Base-by-base conservation (phyloP, 2,888 invertebrate genomes). In the Hypolimnas misippus region DNA sequence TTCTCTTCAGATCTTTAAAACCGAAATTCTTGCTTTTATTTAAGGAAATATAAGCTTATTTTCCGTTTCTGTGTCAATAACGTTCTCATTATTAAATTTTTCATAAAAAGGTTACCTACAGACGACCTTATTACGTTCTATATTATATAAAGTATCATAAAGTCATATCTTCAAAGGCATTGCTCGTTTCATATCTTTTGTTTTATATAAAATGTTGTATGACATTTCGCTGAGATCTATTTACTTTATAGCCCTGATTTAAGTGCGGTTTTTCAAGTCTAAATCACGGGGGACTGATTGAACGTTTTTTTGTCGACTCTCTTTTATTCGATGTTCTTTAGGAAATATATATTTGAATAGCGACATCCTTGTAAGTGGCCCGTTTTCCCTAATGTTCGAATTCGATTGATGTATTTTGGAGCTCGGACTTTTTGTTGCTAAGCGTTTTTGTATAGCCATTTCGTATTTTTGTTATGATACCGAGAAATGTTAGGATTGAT, bases 181-280 rank as follows among this genome's bases (percentile, higher is more conserved):
- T 42, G 29, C 25, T n/a, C 21, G 10, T 57, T 12, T 44, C 25
- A 33, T 21, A 14, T 25, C 35, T 62, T 35, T 29, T 52, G 44
- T 44, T 46, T 50, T 42, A 51, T 25, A 33, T 46, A 62, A 57
- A 62, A 57, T 58, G 33, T 40, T 44, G 19, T n/a, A 61, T 53
- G 57, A 33, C 53, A 51, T 57, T 65, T 61, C 17, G 25, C 7
- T 31, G 44, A 50, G 35, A 64, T 62, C 50, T 62, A 58, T 65
- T 62, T 46, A 58, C 57, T 55, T 58, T 38, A 53, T 42, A 25
- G 38, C 14, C 33, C 42, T 62, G 65, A 65, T 65, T 65, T 51
- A 58, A 65, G 58, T 55, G 51, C 40, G 56, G 46, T 33, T 64
- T 60, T 51, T 54, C 44, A n/a, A n/a, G 35, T 49, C 42, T 25